Conservation (phyloP, 2,797 vertebrate genomes). For the Xerus rutilus region DNA sequence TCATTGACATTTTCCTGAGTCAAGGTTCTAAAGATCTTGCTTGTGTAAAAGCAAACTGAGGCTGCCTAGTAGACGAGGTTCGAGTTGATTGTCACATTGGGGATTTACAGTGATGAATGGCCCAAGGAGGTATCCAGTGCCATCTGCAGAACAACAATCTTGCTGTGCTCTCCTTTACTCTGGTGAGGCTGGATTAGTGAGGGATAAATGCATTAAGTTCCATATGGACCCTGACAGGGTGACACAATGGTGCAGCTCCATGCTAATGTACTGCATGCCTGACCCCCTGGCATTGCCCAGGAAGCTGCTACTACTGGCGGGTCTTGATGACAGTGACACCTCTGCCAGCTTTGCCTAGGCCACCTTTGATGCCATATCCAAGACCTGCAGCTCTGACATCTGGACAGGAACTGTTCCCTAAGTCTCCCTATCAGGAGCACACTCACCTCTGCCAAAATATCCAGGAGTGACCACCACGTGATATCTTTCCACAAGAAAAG, state of each 20-base stretch:
- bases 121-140: background rate
- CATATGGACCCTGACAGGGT: accelerated
- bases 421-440: background rate
- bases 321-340: background rate
- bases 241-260: accelerated
- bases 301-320: background rate
- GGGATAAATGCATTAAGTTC: background rate
- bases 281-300: background rate
- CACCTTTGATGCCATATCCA: background rate
- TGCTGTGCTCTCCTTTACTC: background rate
- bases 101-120: too few species aligned
- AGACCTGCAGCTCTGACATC: background rate
- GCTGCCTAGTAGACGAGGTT: background rate
- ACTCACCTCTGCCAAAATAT: background rate
- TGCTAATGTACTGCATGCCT: background rate
- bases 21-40: background rate
- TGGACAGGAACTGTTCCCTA: background rate
- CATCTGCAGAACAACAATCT: background rate
- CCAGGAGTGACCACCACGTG: accelerated
- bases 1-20: background rate
- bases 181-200: accelerated
- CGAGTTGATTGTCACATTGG: accelerated
- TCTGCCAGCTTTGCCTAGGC: background rate
- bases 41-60: background rate
- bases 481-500: background rate